phyloP scores from a whole-genome alignment of 2,113 vertebrate species.

The crab-eating macaque (Macaca fascicularis) region DNA sequence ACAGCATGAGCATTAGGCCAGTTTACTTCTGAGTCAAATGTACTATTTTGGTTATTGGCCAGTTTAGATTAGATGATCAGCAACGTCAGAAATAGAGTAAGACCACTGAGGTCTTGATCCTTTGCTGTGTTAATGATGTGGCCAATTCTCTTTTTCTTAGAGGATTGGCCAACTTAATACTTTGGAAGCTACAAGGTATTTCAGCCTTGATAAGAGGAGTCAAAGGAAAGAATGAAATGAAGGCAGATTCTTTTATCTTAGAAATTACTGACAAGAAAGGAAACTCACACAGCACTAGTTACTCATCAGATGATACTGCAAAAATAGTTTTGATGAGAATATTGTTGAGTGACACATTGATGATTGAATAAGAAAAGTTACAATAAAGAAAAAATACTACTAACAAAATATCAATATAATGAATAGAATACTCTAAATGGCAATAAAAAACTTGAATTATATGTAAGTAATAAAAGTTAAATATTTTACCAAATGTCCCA shows the following conservation, averaged over 20 bases:
- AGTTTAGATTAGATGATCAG: not conserved
- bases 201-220: not conserved
- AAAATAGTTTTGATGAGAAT: not conserved
- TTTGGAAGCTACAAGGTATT: not conserved
- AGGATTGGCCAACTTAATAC: not conserved
- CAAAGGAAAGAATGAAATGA: not conserved
- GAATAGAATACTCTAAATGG: not conserved
- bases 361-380: not conserved
- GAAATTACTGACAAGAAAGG: not conserved
- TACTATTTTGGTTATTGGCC: not conserved
- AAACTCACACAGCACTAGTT: not conserved
- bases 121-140: not conserved
- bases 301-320: too few relatives aligned
- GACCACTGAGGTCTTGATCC: not conserved
- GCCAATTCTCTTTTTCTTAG: not conserved
- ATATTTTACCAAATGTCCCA: not conserved
- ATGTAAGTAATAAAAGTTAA: conserved; percentile 25
- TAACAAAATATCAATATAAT: not conserved
- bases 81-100: not conserved
- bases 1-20: not conserved
- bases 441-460: not conserved
- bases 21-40: not conserved
- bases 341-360: not conserved
- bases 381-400: not conserved
- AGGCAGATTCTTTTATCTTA: not conserved